phyloP scores from a whole-genome alignment of 2,113 vertebrate species.

The Oreochromis aureus region DNA sequence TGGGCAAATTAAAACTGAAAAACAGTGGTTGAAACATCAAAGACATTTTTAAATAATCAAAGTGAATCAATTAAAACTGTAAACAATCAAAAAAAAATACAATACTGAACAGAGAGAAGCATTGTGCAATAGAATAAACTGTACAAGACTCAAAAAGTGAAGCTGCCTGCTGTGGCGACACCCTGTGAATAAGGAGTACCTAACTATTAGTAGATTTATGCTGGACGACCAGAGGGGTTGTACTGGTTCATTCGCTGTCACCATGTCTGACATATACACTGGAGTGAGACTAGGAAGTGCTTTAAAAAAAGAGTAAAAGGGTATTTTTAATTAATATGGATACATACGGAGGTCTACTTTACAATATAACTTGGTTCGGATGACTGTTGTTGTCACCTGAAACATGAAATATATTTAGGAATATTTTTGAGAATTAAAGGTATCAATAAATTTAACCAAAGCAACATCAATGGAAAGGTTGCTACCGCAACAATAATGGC shows the following conservation, averaged over 20 bases:
- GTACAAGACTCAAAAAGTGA: neutral
- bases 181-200: neutral
- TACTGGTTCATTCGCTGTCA: neutral
- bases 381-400: neutral
- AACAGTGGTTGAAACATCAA: neutral
- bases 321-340: neutral
- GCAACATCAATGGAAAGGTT: neutral
- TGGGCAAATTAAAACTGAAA: neutral
- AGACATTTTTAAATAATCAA: neutral
- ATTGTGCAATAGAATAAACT: neutral
- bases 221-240: neutral
- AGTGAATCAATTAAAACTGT: neutral
- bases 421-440: neutral
- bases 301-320: neutral
- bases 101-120: neutral
- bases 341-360: neutral
- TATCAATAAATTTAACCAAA: neutral
- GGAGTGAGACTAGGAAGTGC: neutral
- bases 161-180: accelerated
- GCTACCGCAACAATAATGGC: neutral
- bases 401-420: neutral
- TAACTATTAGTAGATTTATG: neutral
- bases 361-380: neutral
- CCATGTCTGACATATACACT: neutral
- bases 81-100: neutral